Base-by-base conservation (phyloP, 2,113 vertebrate genomes). In the Anser cygnoides region DNA sequence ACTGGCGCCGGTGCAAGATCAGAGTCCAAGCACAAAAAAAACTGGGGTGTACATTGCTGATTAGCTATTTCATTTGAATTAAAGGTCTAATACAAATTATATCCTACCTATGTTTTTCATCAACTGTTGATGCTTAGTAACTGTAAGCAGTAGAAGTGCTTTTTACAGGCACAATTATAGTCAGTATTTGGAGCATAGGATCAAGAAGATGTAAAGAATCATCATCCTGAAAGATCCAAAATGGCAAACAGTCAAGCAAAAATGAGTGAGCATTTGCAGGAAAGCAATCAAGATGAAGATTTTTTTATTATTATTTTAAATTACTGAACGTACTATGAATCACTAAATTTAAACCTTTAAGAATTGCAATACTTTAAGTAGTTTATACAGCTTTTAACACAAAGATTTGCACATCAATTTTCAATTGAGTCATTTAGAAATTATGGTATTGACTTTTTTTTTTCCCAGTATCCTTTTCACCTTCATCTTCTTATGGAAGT, bases 401-500 rank as follows among this genome's bases (percentile, higher is more conserved):
- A 74, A 86, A 29, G 77, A 84, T 52, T 57, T 89, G 41, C 22
- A 94, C 81, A 68, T 75, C 28, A 68, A 33, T 84, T 84, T 93
- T 68, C 43, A 55, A 46, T 37, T 74, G 55, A 71, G 19, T 65
- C 83, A 76, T 49, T 92, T 75, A 59, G 26, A 88, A 81, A 75
- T 57, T 46, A 52, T 6, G 6, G 22, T 35, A 84, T 11, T 41
- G 29, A 18, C 10, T 62, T 28, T 35, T 29, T 58, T 37, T 19
- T 12, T 49, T 20, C 3, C 33, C 23, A 44, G 37, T 67, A 74
- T 59, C 14, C 23, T 88, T 33, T 70, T 80, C 66, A 58, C 76
- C 9, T 4, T 71, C 43, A 33, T 84, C 54, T 92, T 35, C 31
- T 86, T 49, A 63, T 22, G 11, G 61, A 90, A 93, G 55, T 55